Conservation (phyloP, 2,113 vertebrate genomes). For the Jacana jacana region DNA sequence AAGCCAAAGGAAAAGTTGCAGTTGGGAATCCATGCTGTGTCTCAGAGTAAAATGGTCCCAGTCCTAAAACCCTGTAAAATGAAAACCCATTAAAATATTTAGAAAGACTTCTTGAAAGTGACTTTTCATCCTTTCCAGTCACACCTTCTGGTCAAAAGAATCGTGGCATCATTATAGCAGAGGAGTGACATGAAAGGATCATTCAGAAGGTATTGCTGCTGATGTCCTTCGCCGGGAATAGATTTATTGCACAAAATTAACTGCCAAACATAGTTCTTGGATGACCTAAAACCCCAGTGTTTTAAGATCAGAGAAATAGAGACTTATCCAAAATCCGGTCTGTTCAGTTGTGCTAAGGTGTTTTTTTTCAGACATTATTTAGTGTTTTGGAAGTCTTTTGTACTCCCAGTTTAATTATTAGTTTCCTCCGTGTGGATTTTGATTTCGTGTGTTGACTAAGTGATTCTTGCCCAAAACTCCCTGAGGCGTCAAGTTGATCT, state of each 20-base stretch:
- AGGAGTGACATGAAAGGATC: not conserved
- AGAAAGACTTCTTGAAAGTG: not conserved
- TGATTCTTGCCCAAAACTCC: constrained; percentile 3
- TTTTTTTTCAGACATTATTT: not conserved
- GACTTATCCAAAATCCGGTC: not conserved
- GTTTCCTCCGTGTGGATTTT: not conserved
- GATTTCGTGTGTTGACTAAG: constrained; percentile 15
- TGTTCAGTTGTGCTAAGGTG: not conserved
- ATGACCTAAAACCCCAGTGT: not conserved
- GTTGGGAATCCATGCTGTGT: fast-evolving
- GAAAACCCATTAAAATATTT: not conserved
- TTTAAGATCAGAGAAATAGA: not conserved
- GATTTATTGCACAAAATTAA: not conserved
- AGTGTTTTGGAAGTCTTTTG: not conserved
- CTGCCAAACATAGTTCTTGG: not conserved
- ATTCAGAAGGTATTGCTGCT: not conserved
- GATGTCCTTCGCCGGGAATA: not conserved
- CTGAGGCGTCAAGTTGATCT: constrained; percentile 23
- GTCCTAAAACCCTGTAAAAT: not conserved
- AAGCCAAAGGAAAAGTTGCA: not conserved
- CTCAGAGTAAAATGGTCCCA: not conserved
- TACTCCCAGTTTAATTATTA: constrained; percentile 16
- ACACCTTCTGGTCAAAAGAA: not conserved
- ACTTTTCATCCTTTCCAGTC: not conserved
- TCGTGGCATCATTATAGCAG: not conserved